Evolutionary conservation across 2,113 vertebrate species (phyloP).

Genomic region (Oxygymnocypris stewartii): DNA sequence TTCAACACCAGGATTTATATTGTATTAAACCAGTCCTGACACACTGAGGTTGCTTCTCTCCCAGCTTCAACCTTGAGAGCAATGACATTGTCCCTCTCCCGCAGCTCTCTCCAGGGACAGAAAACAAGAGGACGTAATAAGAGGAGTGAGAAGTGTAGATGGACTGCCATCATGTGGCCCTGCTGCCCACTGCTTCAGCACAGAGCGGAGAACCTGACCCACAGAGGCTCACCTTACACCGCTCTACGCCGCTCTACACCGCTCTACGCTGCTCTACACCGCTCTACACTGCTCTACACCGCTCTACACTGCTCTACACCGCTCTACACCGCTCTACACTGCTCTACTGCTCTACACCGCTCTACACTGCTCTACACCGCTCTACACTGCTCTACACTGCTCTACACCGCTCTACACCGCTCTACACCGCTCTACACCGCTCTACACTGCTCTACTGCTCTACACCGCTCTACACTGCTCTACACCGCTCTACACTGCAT

Average conservation of each 20-base stretch:
- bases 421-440: too few relatives aligned
- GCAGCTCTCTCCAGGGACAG: background rate
- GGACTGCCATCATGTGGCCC: conserved; percentile 36
- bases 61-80: conserved; percentile 45
- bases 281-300: too few relatives aligned
- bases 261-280: too few relatives aligned
- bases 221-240: background rate
- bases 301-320: too few relatives aligned
- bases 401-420: too few relatives aligned
- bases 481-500: background rate
- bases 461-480: too few relatives aligned
- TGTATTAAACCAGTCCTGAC: conserved; percentile 34
- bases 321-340: too few relatives aligned
- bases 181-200: background rate
- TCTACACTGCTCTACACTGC: too few relatives aligned
- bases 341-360: too few relatives aligned
- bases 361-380: too few relatives aligned
- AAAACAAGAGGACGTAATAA: background rate
- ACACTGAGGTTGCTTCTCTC: conserved; percentile 23
- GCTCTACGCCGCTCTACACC: background rate
- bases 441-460: too few relatives aligned
- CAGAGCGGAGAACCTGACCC: background rate
- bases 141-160: background rate
- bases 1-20: conserved; percentile 48
- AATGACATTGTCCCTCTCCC: conserved; percentile 30